Evolutionary conservation across 2,888 invertebrate species (phyloP), one percentile per base, ranked within the genome.

Genomic region (Hipparchia sbordonii): DNA sequence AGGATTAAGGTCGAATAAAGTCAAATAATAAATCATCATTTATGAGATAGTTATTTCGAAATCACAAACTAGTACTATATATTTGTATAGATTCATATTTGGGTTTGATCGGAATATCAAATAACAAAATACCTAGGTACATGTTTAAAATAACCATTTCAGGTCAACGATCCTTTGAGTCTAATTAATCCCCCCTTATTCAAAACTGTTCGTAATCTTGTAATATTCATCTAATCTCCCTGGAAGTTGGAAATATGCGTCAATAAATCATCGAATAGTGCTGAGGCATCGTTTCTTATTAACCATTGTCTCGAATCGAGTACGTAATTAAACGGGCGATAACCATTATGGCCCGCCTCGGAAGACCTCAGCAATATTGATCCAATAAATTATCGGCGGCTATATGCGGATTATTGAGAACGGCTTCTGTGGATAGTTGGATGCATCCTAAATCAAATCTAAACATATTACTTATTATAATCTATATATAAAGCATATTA

Each of bases 321-420:
- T 82, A 86, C 80, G 93, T 92, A 92, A 93, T 92, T 92, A 93
- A 91, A 91, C 86, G 78, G 81, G 79, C 87, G 90, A 93, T 92
- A 92, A 92, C 92, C 87, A 86, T 92, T 90, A 91, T 84, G 84
- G 86, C 81, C 79, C 77, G 80, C 84, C 79, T 78, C 81, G 84
- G 87, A 84, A 87, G 86, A 87, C 87, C 89, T 87, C 82, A 84
- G 82, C 86, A 84, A 90, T 93, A 93, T 92, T 91, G 91, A 91
- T 89, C 88, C 84, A 89, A 92, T 93, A 93, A 92, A 93, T 93
- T 89, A 88, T 87, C 84, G 84, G 83, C 82, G 85, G 77, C 79
- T 78, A 79, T 82, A 80, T 83, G 79, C 81, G 85, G 87, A 89
- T 91, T 89, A 89, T 89, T 85, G 88, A 80, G 82, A 82, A 83